Evolutionary conservation across 1,140 invertebrate species (phyloP), one percentile per base, ranked within the genome.

Genomic region (Stegodyphus mimosarum): DNA sequence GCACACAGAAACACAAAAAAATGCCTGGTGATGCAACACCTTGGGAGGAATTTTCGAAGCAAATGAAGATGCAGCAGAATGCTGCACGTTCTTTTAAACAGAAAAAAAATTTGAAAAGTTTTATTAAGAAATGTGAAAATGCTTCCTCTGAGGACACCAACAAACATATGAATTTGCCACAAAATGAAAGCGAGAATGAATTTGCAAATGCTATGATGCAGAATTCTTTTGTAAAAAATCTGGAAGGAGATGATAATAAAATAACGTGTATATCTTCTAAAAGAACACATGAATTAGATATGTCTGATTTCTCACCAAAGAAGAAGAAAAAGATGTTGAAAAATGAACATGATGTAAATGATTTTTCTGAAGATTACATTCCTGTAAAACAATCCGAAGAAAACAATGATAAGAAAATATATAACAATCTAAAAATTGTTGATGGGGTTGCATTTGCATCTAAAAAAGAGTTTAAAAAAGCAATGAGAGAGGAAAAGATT

Each of bases 11-110:
- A n/a, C 78, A 86, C 51, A 48, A 50, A 11, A 76, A 69, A 70
- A 9, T 48, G 13, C 87, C 87, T 17, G 85, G 64, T 67, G 86
- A 87, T 70, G 52, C 87, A 4, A 87, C 87, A 10, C 74, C 85
- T 15, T 87, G 87, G 87, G 13, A 76, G 60, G 85, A 87, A 15
- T 79, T 83, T 18, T 33, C 33, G 3, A 33, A 33, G 33, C 33
- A 33, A 33, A 33, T 33, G 33, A 33, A 33, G 33, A 33, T 33
- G 3, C 33, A 33, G 1, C 33, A 33, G 33, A 33, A 33, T 33
- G 33, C 33, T 33, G 33, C 1, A 3, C 33, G 3, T 33, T 33
- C 33, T 33, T 33, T 33, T 33, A 33, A 33, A 33, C 1, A 33
- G 33, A 33, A 33, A 33, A 33, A 33, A 33, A 33, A 33, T 1